These are phyloP conservation scores for Cyphomyrus plagiostoma DNA, from an alignment of 2,113 vertebrate genomes.

Conservation along the genomic window DNA sequence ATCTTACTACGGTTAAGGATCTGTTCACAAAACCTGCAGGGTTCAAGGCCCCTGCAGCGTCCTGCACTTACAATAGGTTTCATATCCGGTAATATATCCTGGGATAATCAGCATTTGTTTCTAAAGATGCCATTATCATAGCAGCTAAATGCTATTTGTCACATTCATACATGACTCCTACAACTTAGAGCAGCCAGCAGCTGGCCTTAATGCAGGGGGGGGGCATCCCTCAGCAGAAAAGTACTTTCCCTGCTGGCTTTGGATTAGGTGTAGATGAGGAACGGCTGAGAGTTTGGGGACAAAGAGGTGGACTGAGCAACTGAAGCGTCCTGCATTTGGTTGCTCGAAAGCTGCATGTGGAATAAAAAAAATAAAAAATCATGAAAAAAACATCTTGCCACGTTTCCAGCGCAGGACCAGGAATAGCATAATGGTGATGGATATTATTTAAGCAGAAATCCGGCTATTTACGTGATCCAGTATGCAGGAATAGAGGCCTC, in stretches of 20 bases:
- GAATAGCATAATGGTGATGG: neutral
- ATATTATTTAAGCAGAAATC: neutral
- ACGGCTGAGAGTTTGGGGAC: neutral
- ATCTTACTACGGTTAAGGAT: neutral
- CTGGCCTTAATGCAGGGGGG: neutral
- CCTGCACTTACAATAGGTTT: neutral
- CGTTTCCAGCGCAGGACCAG: neutral
- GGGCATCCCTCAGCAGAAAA: neutral
- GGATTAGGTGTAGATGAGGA: neutral
- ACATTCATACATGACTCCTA: neutral
- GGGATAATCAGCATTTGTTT: neutral
- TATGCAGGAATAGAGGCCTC: conserved; percentile 35
- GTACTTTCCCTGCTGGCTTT: neutral
- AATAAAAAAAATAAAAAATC: neutral
- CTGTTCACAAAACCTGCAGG: neutral
- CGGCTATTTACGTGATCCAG: neutral
- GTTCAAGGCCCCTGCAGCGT: neutral
- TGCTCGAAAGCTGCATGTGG: neutral
- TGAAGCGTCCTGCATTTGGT: neutral
- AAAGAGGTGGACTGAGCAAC: neutral
- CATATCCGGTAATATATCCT: neutral
- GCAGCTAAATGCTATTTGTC: neutral
- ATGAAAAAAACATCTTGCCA: neutral
- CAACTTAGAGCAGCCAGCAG: neutral
- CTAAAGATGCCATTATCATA: neutral